Conservation (phyloP, 2,797 vertebrate genomes). For the Phataginus tetradactyla region DNA sequence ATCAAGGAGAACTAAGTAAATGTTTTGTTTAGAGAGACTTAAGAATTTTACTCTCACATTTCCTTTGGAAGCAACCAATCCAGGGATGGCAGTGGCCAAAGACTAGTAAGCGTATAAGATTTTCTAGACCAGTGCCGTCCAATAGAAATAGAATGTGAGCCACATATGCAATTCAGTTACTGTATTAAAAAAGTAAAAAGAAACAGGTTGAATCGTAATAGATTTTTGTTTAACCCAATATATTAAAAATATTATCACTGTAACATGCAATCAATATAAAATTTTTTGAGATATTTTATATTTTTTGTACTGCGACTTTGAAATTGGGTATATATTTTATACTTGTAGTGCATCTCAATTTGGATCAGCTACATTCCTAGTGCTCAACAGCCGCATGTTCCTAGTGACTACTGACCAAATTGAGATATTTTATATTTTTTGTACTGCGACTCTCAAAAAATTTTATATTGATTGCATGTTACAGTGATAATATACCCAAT, state of each 20-base stretch:
- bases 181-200: neutral
- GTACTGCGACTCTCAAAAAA: too few species aligned
- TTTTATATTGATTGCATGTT: too few species aligned
- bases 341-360: neutral
- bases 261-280: conserved; percentile 14
- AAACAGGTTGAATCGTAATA: neutral
- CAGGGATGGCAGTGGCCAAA: neutral
- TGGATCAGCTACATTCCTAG: neutral
- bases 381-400: neutral
- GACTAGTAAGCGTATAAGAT: neutral
- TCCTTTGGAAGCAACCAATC: neutral
- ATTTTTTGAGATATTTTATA: neutral
- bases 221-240: conserved; percentile 26
- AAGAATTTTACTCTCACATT: conserved; percentile 5
- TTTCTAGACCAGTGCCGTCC: neutral
- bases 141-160: neutral
- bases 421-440: too few species aligned
- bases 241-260: neutral
- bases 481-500: too few species aligned
- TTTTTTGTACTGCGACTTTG: neutral
- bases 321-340: neutral
- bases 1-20: neutral
- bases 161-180: neutral
- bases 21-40: neutral
- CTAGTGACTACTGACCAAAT: too few species aligned